Evolutionary conservation across 92 coral and sea anemone species (phyloP).

Genomic region (Isaurus tuberculatus): DNA sequence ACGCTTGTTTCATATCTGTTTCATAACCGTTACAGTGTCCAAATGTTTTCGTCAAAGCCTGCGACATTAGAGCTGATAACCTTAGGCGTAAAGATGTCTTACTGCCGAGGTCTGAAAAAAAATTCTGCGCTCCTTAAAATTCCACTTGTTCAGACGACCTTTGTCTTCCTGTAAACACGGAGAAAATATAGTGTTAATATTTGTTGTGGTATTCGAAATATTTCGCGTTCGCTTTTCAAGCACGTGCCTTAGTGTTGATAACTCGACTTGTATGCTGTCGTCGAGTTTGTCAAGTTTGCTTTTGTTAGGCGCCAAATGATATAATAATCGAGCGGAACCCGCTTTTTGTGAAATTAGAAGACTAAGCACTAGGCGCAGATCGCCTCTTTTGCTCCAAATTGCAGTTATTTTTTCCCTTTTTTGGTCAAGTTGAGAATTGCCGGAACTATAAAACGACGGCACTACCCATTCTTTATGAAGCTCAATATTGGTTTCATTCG

Average conservation of each 20-base stretch:
- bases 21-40: slow-evolving; percentile 39
- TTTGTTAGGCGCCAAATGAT: not conserved
- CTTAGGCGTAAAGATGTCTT: not conserved
- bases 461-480: not conserved
- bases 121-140: not conserved
- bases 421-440: not conserved
- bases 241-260: slow-evolving; percentile 33
- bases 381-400: not conserved
- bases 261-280: slow-evolving; percentile 9
- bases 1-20: slow-evolving; percentile 51
- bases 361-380: slow-evolving; percentile 16
- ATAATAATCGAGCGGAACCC: not conserved
- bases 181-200: not conserved
- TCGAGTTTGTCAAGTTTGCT: not conserved
- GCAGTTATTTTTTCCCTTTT: not conserved
- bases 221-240: slow-evolving; percentile 13
- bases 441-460: not conserved
- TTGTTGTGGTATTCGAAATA: slow-evolving; percentile 19
- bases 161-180: slow-evolving; percentile 20
- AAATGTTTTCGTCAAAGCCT: slow-evolving; percentile 18
- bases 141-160: not conserved
- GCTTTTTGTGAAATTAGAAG: not conserved
- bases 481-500: not conserved
- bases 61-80: slow-evolving; percentile 10
- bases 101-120: not conserved